Percentiles rank a stretch among this genome's conserved stretches.
These are phyloP conservation scores for Coreius guichenoti DNA, from an alignment of 2,797 vertebrate species.

Conservation along the genomic window DNA sequence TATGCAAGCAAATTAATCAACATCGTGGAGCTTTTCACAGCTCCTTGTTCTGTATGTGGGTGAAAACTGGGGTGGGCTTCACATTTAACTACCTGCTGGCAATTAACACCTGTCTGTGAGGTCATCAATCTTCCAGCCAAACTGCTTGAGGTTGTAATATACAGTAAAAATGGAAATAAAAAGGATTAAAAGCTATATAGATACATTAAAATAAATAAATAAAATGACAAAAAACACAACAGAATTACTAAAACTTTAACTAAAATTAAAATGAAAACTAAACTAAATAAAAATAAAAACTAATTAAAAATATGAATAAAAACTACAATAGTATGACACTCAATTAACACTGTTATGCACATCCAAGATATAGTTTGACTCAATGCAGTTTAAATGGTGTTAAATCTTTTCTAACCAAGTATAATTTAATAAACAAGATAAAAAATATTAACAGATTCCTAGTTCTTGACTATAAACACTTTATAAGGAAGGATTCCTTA, in stretches of 20 bases:
- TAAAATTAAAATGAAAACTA: background rate
- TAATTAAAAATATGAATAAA: background rate
- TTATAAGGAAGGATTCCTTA: background rate
- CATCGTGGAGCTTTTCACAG: slow-evolving; percentile 9
- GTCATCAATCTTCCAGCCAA: slow-evolving; percentile 44
- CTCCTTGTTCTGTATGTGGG: slow-evolving; percentile 24
- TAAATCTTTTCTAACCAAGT: background rate
- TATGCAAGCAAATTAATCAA: slow-evolving; percentile 17
- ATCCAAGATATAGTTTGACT: background rate
- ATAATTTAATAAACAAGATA: background rate
- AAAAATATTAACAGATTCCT: background rate
- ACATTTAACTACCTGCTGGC: slow-evolving; percentile 44
- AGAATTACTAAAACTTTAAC: background rate
- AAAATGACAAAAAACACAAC: background rate
- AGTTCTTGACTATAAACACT: background rate
- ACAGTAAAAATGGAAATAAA: background rate
- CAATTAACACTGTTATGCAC: no score
- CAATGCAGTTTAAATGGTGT: background rate
- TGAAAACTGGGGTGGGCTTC: slow-evolving; percentile 31
- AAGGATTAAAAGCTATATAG: background rate
- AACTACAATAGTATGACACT: background rate
- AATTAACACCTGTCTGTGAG: slow-evolving; percentile 59
- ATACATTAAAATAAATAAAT: background rate
- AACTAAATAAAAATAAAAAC: background rate
- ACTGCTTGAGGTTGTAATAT: slow-evolving; percentile 5